phyloP scores from a whole-genome alignment of 2,797 vertebrate species.

The Ctenosaura bakeri region DNA sequence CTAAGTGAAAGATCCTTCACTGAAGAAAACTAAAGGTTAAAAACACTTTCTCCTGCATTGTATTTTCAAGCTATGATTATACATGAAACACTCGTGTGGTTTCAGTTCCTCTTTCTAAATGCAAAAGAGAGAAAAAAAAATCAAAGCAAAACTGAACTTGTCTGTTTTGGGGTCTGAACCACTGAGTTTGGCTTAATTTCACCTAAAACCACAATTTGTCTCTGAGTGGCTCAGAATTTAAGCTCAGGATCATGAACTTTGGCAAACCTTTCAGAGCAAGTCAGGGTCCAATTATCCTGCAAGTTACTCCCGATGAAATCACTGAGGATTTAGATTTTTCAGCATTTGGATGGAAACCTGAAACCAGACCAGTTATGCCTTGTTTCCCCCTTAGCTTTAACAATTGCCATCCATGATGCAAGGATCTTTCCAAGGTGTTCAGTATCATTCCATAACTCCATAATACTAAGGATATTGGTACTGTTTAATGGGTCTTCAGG shows the following conservation, averaged over 20 bases:
- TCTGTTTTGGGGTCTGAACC: conserved; percentile 29
- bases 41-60: neutral
- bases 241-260: conserved; percentile 41
- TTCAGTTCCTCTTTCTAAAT: conserved; percentile 45
- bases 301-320: conserved; percentile 42
- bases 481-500: conserved; percentile 16
- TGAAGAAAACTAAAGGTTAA: conserved; percentile 19
- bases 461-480: neutral
- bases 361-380: conserved; percentile 40
- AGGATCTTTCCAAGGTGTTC: neutral
- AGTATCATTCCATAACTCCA: neutral
- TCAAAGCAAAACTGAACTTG: conserved; percentile 22
- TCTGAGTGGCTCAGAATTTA: conserved; percentile 38
- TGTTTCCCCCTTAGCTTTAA: conserved; percentile 34
- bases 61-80: conserved; percentile 25
- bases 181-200: conserved; percentile 40
- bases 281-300: conserved; percentile 27
- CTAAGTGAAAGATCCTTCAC: neutral
- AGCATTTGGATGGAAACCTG: conserved; percentile 4
- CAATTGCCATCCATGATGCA: neutral
- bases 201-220: conserved; percentile 42
- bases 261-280: conserved; percentile 38
- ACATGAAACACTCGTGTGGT: conserved; percentile 20
- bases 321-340: neutral
- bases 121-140: conserved; percentile 10